phyloP scores from a whole-genome alignment of 1,140 invertebrate genomes.

The Batillaria attramentaria region DNA sequence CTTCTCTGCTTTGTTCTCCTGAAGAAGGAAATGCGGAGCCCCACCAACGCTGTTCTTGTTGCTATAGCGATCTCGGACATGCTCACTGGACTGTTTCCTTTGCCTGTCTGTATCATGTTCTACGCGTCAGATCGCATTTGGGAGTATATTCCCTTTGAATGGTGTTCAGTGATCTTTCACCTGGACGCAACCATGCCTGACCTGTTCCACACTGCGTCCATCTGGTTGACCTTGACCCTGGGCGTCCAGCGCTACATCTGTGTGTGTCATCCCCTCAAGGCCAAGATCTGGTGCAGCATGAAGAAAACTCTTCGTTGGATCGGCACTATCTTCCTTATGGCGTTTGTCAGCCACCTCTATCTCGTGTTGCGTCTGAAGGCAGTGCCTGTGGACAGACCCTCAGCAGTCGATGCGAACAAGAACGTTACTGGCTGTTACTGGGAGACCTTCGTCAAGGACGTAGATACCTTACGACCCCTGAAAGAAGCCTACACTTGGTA shows the following conservation, averaged over 20 bases:
- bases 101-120: constrained; percentile 90
- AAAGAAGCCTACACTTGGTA: constrained; percentile 87
- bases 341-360: constrained; percentile 84
- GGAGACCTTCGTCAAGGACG: constrained; percentile 76
- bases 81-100: constrained; percentile 90
- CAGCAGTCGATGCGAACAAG: constrained; percentile 76
- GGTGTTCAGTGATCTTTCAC: constrained; percentile 73
- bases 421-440: constrained; percentile 58
- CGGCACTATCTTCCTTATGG: constrained; percentile 81
- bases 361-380: constrained; percentile 81
- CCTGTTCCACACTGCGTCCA: constrained; percentile 92
- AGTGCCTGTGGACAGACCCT: constrained; percentile 75
- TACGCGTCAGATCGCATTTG: constrained; percentile 90
- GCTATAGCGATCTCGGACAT: constrained; percentile 94
- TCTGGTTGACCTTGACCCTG: constrained; percentile 88
- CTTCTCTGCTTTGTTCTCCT: constrained; percentile 84
- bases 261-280: constrained; percentile 89
- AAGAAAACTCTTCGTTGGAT: constrained; percentile 84
- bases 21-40: constrained; percentile 78
- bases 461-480: too few species aligned
- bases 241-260: constrained; percentile 91
- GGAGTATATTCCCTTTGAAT: constrained; percentile 63
- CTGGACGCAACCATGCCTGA: constrained; percentile 82
- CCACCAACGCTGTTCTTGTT: constrained; percentile 80
- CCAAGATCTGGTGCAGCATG: constrained; percentile 89